A percentile compares a stretch with the other conserved stretches of the same genome.
Evolutionary conservation across 2,113 vertebrate species (phyloP).

Genomic region (Callocephalon fimbriatum): DNA sequence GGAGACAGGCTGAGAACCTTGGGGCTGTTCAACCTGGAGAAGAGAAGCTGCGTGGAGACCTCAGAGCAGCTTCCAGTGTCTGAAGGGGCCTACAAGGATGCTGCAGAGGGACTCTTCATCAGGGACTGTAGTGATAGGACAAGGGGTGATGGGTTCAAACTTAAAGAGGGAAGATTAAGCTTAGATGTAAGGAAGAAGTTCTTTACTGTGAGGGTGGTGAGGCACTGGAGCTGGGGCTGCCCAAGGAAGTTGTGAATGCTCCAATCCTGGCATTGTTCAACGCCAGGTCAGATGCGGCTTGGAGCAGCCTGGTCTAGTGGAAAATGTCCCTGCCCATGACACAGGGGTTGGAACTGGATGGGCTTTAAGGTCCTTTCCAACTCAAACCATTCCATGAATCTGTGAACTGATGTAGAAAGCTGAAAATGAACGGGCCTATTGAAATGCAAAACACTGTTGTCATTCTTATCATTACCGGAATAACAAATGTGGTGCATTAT

Average conservation of each 20-base stretch:
- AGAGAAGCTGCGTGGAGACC: neutral
- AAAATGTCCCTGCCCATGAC: neutral
- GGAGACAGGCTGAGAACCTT: no score
- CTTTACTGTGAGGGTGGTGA: neutral
- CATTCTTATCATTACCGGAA: neutral
- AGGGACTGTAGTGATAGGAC: neutral
- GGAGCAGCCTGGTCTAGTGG: neutral
- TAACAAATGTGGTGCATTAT: neutral
- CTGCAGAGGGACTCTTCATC: neutral
- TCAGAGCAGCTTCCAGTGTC: rapidly evolving
- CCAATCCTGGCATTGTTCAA: neutral
- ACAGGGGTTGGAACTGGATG: neutral
- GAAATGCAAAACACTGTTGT: constrained; percentile 22
- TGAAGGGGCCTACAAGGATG: neutral
- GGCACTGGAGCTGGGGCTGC: neutral
- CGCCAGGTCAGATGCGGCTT: neutral
- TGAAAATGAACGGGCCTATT: neutral
- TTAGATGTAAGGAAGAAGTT: neutral
- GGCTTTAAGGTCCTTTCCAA: neutral
- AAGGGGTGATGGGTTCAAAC: neutral
- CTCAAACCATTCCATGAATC: neutral
- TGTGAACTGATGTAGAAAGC: neutral
- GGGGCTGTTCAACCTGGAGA: neutral
- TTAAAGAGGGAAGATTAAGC: no score
- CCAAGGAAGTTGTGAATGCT: neutral